Evolutionary conservation across 2,888 invertebrate species (phyloP), one percentile per base, ranked within the genome.

Genomic region (Copidosoma aretas): DNA sequence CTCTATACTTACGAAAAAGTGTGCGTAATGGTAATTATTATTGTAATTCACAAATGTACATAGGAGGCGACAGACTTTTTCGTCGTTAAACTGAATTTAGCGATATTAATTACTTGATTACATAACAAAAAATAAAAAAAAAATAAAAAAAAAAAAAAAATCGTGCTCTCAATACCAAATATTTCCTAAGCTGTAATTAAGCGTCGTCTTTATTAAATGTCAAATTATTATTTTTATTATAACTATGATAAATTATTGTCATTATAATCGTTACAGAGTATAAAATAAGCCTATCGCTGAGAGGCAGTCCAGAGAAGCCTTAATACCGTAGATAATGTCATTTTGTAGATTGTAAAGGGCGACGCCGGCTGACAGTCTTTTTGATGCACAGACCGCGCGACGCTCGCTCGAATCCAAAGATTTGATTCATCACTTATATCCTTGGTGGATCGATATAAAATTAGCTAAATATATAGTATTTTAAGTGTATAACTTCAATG

Each of bases 251-350:
- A n/a, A 32, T 32, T 32, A 32, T 32, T 32, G 32, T 32, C 32
- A 32, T 32, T 32, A 32, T 32, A 32, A 32, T 32, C 32, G 32
- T 32, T 8, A 32, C 3, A 32, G 32, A 32, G 32, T 32, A 32
- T 32, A 32, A 32, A 32, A 32, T 46, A 46, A 46, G 43, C 43
- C 32, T 15, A 46, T 14, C 43, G 43, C 24, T n/a, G 51, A 67
- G 56, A 71, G 72, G 72, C 72, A 72, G 67, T 43, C 72, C 71
- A 56, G 53, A 68, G 60, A 59, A 68, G 72, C 72, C 72, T 72
- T 72, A 72, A 68, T 72, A 72, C 68, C 61, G 51, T 69, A 53
- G 21, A 60, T 25, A 43, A 67, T 61, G 64, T 61, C 64, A 64
- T 71, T 43, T 21, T 19, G 39, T 25, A 24, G 19, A 53, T 43